These are phyloP conservation scores for Scalopus aquaticus DNA, from an alignment of 2,113 vertebrate genomes.

Conservation along the genomic window DNA sequence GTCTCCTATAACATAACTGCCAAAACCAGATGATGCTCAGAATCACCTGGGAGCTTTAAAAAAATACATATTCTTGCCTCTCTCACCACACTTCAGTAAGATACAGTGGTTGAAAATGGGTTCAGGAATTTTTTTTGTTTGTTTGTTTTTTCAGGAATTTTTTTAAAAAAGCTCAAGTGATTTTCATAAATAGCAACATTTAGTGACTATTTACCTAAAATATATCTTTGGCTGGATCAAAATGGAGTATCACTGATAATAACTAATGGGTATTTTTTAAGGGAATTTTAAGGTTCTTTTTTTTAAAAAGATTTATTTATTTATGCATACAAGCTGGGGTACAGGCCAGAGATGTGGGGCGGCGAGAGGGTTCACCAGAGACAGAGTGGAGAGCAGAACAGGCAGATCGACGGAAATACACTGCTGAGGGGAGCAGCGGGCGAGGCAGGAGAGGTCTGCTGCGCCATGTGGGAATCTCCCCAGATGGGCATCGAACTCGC, in stretches of 20 bases:
- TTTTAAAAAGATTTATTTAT: no score
- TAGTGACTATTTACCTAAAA: not conserved
- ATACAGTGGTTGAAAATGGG: slow-evolving; percentile 15
- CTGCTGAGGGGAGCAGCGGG: no score
- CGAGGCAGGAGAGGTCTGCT: no score
- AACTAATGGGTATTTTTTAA: not conserved
- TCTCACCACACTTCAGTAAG: not conserved
- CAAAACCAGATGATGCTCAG: not conserved
- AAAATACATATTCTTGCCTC: not conserved
- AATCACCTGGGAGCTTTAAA: not conserved
- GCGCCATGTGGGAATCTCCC: no score
- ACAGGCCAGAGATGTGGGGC: no score
- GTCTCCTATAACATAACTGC: slow-evolving; percentile 4
- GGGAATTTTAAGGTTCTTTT: no score
- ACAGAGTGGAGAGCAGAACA: no score
- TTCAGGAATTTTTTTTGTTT: not conserved
- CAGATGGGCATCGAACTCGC: no score
- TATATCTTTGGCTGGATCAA: not conserved
- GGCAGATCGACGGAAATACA: no score
- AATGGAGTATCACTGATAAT: not conserved
- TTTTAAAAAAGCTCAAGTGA: not conserved
- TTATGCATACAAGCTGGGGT: no score
- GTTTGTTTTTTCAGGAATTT: no score
- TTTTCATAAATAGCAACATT: not conserved
- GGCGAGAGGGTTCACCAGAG: no score